These are phyloP conservation scores for Gracilinanus agilis DNA, from an alignment of 2,113 vertebrate genomes.

Conservation along the genomic window DNA sequence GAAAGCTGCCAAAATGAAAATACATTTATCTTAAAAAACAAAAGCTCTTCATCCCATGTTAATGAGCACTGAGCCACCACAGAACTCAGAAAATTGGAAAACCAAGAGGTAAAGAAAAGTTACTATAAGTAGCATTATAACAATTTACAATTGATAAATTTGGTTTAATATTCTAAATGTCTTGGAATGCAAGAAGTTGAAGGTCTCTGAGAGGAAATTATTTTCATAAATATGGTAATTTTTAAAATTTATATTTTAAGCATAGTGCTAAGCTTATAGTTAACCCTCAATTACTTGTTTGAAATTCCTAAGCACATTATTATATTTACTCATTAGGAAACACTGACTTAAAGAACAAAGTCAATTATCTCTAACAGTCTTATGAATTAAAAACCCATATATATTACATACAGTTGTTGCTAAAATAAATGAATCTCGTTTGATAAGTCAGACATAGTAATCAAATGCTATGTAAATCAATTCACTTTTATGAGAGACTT, in stretches of 20 bases:
- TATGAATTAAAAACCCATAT: constrained; percentile 23
- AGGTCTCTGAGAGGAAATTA: background rate
- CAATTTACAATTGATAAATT: background rate
- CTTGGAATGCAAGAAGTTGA: background rate
- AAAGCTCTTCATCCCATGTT: background rate
- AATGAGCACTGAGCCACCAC: background rate
- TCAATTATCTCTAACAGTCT: background rate
- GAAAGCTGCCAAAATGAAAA: constrained; percentile 33
- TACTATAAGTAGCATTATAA: background rate
- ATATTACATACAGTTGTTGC: background rate
- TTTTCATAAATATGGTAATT: background rate
- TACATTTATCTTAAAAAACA: background rate
- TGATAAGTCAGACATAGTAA: constrained; percentile 15
- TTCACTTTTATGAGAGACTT: background rate
- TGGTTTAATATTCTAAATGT: background rate
- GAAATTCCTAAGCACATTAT: constrained; percentile 1
- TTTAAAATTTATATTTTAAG: background rate
- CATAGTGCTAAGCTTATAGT: background rate
- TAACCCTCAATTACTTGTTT: background rate
- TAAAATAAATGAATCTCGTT: background rate
- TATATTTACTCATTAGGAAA: constrained; percentile 12
- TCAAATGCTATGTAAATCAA: background rate
- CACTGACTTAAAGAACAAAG: background rate
- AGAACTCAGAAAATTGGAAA: background rate
- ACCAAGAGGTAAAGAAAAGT: background rate